Conservation (phyloP, 1,140 invertebrate genomes). For the Cyclargus thomasi region DNA sequence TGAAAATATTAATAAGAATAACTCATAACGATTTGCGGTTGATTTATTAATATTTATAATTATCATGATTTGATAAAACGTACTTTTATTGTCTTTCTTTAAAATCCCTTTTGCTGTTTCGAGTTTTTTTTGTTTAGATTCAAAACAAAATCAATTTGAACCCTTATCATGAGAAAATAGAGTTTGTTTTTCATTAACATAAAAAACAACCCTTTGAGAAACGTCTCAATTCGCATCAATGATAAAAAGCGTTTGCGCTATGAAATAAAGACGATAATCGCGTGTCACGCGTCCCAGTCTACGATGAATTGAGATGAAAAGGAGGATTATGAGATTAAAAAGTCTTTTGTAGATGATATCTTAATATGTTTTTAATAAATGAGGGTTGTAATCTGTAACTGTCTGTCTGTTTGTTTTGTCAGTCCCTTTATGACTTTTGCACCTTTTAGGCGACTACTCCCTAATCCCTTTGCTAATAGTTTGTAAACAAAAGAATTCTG, state of each 20-base stretch:
- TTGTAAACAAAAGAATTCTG: constrained; percentile 4
- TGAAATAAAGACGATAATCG: constrained; percentile 34
- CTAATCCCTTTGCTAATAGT: constrained; percentile 4
- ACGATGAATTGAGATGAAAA: constrained; percentile 43
- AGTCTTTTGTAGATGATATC: constrained; percentile 67
- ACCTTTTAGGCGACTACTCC: constrained; percentile 57
- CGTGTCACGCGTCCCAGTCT: constrained; percentile 33
- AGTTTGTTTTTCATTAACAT: constrained; percentile 21
- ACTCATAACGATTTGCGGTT: no score
- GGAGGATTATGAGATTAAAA: constrained; percentile 62
- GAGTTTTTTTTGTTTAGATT: background rate
- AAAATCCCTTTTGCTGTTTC: background rate
- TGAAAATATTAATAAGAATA: no score
- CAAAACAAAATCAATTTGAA: background rate
- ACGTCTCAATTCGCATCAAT: constrained; percentile 37
- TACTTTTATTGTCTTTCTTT: background rate
- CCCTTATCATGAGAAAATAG: background rate
- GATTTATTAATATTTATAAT: no score
- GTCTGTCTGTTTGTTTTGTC: constrained; percentile 48
- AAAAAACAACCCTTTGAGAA: constrained; percentile 39
- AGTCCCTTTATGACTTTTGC: constrained; percentile 51
- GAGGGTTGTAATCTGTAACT: constrained; percentile 69
- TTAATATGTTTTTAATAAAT: constrained; percentile 70
- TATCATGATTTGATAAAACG: no score
- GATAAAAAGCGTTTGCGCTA: constrained; percentile 22